These are phyloP conservation scores for Microcebus murinus DNA, from an alignment of 2,113 vertebrate genomes.

Conservation along the genomic window DNA sequence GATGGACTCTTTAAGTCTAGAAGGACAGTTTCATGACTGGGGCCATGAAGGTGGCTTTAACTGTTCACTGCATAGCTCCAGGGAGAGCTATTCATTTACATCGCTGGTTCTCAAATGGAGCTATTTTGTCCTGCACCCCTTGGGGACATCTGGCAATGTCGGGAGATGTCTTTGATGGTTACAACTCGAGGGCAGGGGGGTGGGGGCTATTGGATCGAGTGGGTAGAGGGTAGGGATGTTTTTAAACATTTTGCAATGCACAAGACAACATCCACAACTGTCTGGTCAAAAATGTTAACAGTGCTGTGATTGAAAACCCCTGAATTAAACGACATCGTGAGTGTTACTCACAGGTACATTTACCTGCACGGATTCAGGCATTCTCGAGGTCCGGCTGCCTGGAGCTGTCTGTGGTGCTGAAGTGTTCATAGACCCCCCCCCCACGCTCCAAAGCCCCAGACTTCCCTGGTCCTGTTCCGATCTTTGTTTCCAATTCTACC, in stretches of 20 bases:
- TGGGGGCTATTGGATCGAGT: background rate
- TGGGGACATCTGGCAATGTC: background rate
- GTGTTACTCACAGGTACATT: fast-evolving
- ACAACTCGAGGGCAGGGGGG: no score
- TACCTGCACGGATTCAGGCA: no score
- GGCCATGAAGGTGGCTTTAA: background rate
- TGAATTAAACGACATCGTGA: background rate
- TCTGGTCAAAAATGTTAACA: background rate
- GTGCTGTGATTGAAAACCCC: background rate
- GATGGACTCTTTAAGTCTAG: background rate
- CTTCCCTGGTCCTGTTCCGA: background rate
- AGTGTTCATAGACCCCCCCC: background rate
- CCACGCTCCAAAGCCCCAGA: background rate
- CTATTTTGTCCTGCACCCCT: background rate
- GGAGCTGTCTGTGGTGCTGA: slow-evolving; percentile 60
- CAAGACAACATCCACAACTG: background rate
- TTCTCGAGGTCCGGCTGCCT: fast-evolving
- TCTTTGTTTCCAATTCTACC: background rate
- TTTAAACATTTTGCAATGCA: background rate
- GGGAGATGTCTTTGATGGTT: background rate
- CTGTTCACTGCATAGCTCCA: background rate
- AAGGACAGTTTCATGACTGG: background rate
- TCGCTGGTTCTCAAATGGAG: background rate
- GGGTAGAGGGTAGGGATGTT: background rate
- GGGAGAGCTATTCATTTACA: background rate